Conservation (phyloP, 2,113 vertebrate species). For the Alouatta palliata region DNA sequence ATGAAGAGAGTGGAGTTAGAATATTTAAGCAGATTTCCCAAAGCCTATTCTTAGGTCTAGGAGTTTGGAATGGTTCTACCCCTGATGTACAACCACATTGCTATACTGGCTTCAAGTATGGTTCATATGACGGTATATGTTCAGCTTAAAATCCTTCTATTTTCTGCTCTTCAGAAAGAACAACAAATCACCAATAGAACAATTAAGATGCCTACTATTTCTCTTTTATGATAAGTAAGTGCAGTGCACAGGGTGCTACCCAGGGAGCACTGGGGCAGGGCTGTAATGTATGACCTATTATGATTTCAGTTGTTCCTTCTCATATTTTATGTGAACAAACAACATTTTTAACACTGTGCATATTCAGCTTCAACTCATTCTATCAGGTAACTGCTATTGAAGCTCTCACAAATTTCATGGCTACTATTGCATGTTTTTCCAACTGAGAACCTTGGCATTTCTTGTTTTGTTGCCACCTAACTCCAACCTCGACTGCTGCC, state of each 20-base stretch:
- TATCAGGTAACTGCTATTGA: too few relatives aligned
- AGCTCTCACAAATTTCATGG: neutral
- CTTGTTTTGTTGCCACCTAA: neutral
- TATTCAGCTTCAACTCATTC: neutral
- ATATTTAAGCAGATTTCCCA: neutral
- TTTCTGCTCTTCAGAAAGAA: neutral
- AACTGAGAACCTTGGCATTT: neutral
- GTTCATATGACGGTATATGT: rapidly evolving
- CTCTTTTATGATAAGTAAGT: neutral
- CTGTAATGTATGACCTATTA: rapidly evolving
- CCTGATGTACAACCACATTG: rapidly evolving
- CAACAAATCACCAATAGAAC: neutral
- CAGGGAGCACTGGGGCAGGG: neutral
- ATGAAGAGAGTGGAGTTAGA: neutral
- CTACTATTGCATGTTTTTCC: neutral
- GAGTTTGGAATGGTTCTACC: neutral
- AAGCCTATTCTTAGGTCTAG: neutral
- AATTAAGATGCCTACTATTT: neutral
- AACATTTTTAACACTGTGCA: neutral
- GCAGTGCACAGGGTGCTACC: rapidly evolving
- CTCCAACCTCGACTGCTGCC: rapidly evolving
- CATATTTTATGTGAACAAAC: neutral
- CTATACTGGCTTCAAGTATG: too few relatives aligned
- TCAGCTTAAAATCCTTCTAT: neutral
- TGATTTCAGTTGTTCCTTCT: neutral